A percentile compares a stretch with the other conserved stretches of the same genome.
phyloP scores from a whole-genome alignment of 2,888 invertebrate species.

The Plagodis pulveraria region DNA sequence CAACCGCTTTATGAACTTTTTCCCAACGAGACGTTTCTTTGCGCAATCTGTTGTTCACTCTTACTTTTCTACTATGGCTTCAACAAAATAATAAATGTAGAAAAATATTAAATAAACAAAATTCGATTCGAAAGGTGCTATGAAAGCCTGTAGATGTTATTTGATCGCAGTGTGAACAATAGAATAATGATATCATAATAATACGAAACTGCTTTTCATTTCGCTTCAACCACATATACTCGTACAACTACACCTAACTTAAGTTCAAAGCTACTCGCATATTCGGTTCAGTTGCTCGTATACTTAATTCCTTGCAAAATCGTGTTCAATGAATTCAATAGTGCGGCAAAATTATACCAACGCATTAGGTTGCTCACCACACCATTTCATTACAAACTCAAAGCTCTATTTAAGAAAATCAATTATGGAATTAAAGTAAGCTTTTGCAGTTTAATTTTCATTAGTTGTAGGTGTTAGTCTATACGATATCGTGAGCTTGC shows the following conservation, averaged over 20 bases:
- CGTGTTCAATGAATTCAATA: neutral
- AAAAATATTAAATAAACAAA: neutral
- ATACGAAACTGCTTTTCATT: too few species aligned
- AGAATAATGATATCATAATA: too few species aligned
- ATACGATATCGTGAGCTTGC: neutral
- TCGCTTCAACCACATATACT: too few species aligned
- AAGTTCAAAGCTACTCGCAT: neutral
- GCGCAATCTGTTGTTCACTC: slow-evolving; percentile 48
- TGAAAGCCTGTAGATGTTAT: neutral
- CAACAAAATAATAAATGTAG: slow-evolving; percentile 7
- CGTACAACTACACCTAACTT: too few species aligned
- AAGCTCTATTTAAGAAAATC: neutral
- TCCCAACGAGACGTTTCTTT: slow-evolving; percentile 51
- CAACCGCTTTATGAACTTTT: slow-evolving; percentile 53
- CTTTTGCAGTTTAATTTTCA: neutral
- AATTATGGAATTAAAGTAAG: too few species aligned
- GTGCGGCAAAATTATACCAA: slow-evolving; percentile 5
- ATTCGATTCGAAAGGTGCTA: neutral
- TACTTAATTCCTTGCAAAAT: neutral
- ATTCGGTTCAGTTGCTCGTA: neutral
- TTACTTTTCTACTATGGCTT: slow-evolving; percentile 43
- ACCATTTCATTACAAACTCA: slow-evolving; percentile 1
- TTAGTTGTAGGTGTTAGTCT: neutral
- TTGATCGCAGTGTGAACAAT: too few species aligned
- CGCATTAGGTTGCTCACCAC: slow-evolving; percentile 4